Evolutionary conservation across 2,113 vertebrate genomes (phyloP), one percentile per base, ranked within the genome.

Genomic region (Melospiza melodia): DNA sequence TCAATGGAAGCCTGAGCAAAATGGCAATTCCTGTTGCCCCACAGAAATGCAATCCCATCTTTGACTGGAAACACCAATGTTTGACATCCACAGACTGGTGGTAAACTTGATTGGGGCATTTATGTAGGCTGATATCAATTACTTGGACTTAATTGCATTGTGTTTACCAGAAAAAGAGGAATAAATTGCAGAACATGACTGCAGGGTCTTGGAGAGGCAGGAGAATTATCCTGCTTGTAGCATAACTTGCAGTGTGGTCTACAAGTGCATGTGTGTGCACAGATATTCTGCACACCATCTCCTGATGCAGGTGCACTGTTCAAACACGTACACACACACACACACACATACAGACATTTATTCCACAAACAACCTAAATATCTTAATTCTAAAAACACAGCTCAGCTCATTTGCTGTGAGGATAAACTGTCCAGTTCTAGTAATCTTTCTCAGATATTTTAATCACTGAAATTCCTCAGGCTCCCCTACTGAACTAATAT

Each of bases 81-180:
- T 28, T 81, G 55, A 71, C 80, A 90, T 81, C 35, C 18, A 65
- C 54, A 89, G 71, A 48, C 57, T 61, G 28, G 41, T 8, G 14
- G 44, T 77, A 95, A 97, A 82, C 61, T 76, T 81, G 88, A 91
- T 4, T 11, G 44, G 83, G 93, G 84, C 35, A 83, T 83, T 95
- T 84, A 43, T 88, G 31, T 62, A 84, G 76, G 43, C 30, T 93
- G 46, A 23, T 62, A 96, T 91, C 84, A 95, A 76, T 94, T 91
- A 76, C 35, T 43, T 52, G 48, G 33, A 73, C 37, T 96, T 97
- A 96, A 94, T 66, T 87, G 81, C 69, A 88, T 91, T 54, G 75
- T n/a, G 23, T 78, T 85, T 79, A 48, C 21, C 72, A 95, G 69
- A 96, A 96, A 93, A 96, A 24, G 27, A 61, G 27, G 41, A 90